Conservation (phyloP, 2,888 invertebrate genomes). For the Cryptosula pallasiana region DNA sequence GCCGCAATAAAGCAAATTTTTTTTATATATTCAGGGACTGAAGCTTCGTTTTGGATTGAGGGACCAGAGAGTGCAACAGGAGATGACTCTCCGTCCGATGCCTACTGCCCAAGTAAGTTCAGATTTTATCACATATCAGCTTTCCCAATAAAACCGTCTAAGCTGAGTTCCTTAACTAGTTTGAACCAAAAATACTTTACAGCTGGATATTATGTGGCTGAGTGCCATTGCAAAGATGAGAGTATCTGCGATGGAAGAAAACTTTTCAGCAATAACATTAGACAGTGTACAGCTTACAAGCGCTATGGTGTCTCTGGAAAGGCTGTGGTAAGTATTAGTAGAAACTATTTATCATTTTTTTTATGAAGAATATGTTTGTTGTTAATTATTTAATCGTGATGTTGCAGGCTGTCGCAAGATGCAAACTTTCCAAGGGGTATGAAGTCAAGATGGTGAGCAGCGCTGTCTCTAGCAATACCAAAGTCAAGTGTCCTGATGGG, state of each 20-base stretch:
- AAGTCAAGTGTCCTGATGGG: not conserved
- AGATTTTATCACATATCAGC: too few species aligned
- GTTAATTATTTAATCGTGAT: too few species aligned
- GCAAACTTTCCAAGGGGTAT: not conserved
- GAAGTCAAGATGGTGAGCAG: not conserved
- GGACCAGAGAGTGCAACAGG: not conserved
- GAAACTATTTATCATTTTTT: too few species aligned
- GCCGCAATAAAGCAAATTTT: too few species aligned
- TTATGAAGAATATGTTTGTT: too few species aligned
- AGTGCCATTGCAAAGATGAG: not conserved
- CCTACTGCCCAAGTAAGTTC: not conserved
- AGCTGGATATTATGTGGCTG: not conserved
- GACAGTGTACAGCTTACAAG: not conserved
- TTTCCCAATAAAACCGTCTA: too few species aligned
- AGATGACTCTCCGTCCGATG: not conserved
- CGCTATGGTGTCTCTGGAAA: not conserved
- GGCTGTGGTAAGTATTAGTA: not conserved
- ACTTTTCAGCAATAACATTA: not conserved
- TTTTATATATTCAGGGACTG: not conserved
- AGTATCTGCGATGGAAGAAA: not conserved
- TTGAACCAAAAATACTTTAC: too few species aligned
- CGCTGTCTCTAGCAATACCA: not conserved
- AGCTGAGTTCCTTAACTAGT: too few species aligned
- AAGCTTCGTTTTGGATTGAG: not conserved
- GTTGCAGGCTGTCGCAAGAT: not conserved